Base-by-base conservation (phyloP, 2,888 invertebrate species). In the Drosophila paranaensis region DNA sequence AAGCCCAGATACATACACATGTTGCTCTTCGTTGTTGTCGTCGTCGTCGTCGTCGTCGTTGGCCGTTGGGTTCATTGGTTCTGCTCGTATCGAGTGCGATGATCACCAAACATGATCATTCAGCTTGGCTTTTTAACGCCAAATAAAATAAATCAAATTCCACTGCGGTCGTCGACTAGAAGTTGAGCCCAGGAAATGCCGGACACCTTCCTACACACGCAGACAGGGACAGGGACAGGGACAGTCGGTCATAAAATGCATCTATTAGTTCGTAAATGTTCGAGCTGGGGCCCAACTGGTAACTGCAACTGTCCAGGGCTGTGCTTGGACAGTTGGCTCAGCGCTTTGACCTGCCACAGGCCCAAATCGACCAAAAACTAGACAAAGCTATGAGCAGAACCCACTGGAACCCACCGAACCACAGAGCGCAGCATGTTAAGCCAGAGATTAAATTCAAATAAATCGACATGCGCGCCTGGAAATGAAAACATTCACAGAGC, bases 401-500 rank as follows among this genome's bases (percentile, higher is more conserved):
- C 40, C 33, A 51, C 16, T 37, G 37, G 43, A 46, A 27, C 6
- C 20, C 20, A 63, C 48, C 35, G 46, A 69, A 53, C 61, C 58
- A 48, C 61, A 51, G 60, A 66, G 74, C 64, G 60, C 66, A 88
- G 62, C 81, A 82, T 81, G 83, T 88, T 82, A 80, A 87, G 80
- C 71, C 81, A 77, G 77, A 89, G 90, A 91, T 91, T 91, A 91
- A 91, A 91, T 90, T 91, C 90, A 91, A 91, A 91, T 91, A 91
- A 91, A 91, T 91, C 91, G 90, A 91, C 91, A 87, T 88, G 81
- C 84, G 81, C 83, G 88, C 88, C 88, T 88, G 85, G 83, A 91
- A 91, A 91, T 89, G 87, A 89, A 91, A 91, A 90, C 90, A 90
- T 88, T 87, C 88, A 82, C 88, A 86, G 79, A 77, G 74, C 71